Evolutionary conservation across 2,888 invertebrate species (phyloP).

Genomic region (Galerucella calmariensis): DNA sequence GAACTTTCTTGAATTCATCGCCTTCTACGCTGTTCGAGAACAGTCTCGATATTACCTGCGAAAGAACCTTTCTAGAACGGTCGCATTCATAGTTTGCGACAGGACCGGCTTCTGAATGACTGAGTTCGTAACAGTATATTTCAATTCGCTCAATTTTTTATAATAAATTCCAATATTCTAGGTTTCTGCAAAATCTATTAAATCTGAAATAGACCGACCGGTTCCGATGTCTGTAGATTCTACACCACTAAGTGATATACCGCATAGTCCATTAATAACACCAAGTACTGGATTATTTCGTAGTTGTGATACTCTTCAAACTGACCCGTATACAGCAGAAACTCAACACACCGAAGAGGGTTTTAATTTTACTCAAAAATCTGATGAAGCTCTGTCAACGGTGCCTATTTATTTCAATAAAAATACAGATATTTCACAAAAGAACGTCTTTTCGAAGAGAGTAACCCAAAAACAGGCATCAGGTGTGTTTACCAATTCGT

Average conservation of each 20-base stretch:
- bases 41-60: no score
- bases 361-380: slow-evolving; percentile 38
- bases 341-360: slow-evolving; percentile 68
- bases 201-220: slow-evolving; percentile 47
- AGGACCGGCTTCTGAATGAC: no score
- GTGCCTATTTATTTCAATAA: slow-evolving; percentile 35
- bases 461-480: slow-evolving; percentile 62
- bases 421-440: slow-evolving; percentile 19
- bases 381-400: slow-evolving; percentile 16
- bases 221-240: slow-evolving; percentile 63
- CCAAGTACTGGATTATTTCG: slow-evolving; percentile 47
- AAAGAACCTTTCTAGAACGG: no score
- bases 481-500: slow-evolving; percentile 56
- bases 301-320: slow-evolving; percentile 45
- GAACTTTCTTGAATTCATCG: no score
- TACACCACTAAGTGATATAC: slow-evolving; percentile 58
- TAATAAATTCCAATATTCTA: background rate
- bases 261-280: slow-evolving; percentile 46
- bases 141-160: no score
- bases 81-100: no score
- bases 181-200: slow-evolving; percentile 18
- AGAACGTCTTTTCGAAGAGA: slow-evolving; percentile 53
- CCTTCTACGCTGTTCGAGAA: no score
- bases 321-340: slow-evolving; percentile 59
- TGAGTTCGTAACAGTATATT: no score